These are phyloP conservation scores for Genyomyrus donnyi DNA, from an alignment of 2,113 vertebrate genomes.

Conservation along the genomic window DNA sequence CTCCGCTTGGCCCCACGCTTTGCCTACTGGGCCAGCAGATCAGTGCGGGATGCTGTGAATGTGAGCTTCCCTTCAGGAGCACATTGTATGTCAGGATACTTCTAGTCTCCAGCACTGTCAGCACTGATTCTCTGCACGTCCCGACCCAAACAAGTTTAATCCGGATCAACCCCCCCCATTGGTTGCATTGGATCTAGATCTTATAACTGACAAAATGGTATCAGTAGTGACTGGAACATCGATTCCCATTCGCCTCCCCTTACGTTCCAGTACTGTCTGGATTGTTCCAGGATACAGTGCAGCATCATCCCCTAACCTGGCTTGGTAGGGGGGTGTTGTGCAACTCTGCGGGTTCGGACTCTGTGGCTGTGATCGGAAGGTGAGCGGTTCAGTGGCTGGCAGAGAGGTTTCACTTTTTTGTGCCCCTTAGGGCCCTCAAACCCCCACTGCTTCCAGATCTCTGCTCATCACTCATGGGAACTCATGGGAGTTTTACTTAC, in stretches of 20 bases:
- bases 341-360: background rate
- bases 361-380: background rate
- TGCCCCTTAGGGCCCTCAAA: background rate
- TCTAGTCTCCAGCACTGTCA: background rate
- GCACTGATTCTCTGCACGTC: background rate
- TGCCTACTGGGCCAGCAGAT: background rate
- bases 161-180: background rate
- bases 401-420: background rate
- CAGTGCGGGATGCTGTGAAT: background rate
- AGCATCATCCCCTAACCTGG: background rate
- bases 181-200: background rate
- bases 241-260: no score
- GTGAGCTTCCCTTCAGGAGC: background rate
- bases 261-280: background rate
- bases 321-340: background rate
- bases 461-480: background rate
- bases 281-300: background rate
- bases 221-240: background rate
- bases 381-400: background rate
- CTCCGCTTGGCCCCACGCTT: background rate
- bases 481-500: no score
- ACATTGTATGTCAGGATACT: background rate
- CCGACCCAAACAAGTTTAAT: background rate
- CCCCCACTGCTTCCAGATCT: background rate
- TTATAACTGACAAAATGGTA: background rate